A percentile compares a stretch with the other conserved stretches of the same genome.
phyloP scores from a whole-genome alignment of 2,113 vertebrate species.

The Todiramphus saurophagus region DNA sequence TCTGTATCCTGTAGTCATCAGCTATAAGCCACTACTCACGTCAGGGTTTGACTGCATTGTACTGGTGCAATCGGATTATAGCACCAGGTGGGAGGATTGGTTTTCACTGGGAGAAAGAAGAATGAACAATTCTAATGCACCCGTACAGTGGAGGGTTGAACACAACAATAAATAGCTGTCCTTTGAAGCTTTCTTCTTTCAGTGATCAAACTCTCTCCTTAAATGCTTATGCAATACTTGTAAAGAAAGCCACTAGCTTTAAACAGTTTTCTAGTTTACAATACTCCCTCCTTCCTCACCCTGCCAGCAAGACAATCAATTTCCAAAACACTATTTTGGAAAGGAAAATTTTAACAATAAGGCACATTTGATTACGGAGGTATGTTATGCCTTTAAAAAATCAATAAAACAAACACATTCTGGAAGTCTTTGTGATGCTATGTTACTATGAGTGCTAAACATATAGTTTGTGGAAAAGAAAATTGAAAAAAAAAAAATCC shows the following conservation, averaged over 20 bases:
- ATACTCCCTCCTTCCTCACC: neutral
- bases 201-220: neutral
- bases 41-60: neutral
- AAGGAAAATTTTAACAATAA: neutral
- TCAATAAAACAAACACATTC: neutral
- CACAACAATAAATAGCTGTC: neutral
- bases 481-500: neutral
- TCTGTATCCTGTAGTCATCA: constrained; percentile 21
- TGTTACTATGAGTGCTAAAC: neutral
- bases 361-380: neutral
- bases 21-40: neutral
- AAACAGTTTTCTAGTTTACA: neutral
- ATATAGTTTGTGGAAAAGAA: neutral
- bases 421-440: neutral
- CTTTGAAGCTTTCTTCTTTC: constrained; percentile 46
- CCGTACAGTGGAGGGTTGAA: neutral
- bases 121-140: constrained; percentile 2
- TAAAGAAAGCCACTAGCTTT: neutral
- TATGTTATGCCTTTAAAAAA: neutral
- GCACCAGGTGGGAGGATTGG: constrained; percentile 30
- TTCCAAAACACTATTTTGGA: neutral
- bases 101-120: constrained; percentile 29
- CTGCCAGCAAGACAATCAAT: neutral
- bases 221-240: neutral
- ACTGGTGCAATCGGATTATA: constrained; percentile 7